Conservation (phyloP, 2,888 invertebrate genomes). For the Trilocha varians region DNA sequence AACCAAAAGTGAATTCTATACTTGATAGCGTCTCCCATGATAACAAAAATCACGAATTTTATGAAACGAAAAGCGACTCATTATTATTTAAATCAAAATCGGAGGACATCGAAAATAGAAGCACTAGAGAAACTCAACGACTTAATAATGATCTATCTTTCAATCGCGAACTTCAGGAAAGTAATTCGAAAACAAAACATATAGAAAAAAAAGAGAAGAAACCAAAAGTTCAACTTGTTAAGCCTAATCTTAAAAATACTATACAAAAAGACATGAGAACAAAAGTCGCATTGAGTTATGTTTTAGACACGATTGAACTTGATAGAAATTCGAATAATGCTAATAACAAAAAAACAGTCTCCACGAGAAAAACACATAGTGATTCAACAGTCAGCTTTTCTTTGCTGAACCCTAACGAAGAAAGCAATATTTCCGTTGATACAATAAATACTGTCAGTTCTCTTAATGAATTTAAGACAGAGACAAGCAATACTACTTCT, state of each 20-base stretch:
- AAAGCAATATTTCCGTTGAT: background rate
- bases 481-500: background rate
- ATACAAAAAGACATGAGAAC: conserved; percentile 15
- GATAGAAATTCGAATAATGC: conserved; percentile 25
- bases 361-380: conserved; percentile 28
- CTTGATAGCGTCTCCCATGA: background rate
- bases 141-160: too few relatives aligned
- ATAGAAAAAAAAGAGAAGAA: too few relatives aligned
- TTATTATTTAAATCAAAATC: too few relatives aligned
- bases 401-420: background rate
- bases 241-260: conserved; percentile 3
- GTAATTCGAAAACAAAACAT: too few relatives aligned
- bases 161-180: too few relatives aligned
- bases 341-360: background rate
- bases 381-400: conserved; percentile 11
- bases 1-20: background rate
- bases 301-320: conserved; percentile 30
- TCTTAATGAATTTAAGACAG: background rate
- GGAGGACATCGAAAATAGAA: too few relatives aligned
- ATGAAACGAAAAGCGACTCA: too few relatives aligned
- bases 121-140: too few relatives aligned
- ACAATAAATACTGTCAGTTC: background rate
- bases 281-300: conserved; percentile 36
- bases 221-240: too few relatives aligned
- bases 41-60: background rate